Evolutionary conservation across 2,888 invertebrate species (phyloP).

Genomic region (Dryomyza anilis): DNA sequence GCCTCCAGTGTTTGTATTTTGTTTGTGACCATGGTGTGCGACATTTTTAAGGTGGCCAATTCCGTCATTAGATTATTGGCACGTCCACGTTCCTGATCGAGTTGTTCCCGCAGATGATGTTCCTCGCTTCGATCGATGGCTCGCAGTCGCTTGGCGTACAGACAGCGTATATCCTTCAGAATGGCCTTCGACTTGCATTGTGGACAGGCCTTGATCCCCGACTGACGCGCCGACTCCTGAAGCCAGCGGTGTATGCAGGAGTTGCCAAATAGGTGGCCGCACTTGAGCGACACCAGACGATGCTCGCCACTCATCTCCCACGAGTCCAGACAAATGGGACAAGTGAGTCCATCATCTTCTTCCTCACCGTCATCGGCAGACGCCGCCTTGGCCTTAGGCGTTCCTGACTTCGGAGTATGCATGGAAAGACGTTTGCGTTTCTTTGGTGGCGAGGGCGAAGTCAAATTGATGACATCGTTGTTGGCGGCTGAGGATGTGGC

Average conservation of each 20-base stretch:
- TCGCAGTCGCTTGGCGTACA: conserved; percentile 79
- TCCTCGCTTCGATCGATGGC: conserved; percentile 81
- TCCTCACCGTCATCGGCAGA: conserved; percentile 61
- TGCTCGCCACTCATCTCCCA: conserved; percentile 90
- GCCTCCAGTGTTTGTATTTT: conserved; percentile 43
- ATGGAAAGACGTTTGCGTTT: conserved; percentile 51
- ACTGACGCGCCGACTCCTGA: conserved; percentile 49
- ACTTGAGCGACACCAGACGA: conserved; percentile 82
- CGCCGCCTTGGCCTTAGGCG: conserved; percentile 40
- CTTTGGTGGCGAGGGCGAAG: conserved; percentile 49
- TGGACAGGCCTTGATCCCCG: conserved; percentile 72
- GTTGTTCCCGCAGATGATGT: conserved; percentile 68
- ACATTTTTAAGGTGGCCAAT: conserved; percentile 62
- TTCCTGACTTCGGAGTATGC: conserved; percentile 39
- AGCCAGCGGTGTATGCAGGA: conserved; percentile 68
- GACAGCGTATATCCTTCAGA: conserved; percentile 72
- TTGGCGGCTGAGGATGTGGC: conserved; percentile 1
- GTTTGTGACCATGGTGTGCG: conserved; percentile 40
- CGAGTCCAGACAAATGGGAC: conserved; percentile 86
- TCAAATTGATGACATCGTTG: conserved; percentile 31
- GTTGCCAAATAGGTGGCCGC: conserved; percentile 91
- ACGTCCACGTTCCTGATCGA: conserved; percentile 66
- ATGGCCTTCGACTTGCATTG: conserved; percentile 82
- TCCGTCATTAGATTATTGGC: conserved; percentile 69
- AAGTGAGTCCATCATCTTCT: conserved; percentile 74